Evolutionary conservation across 2,113 vertebrate species (phyloP), one percentile per base, ranked within the genome.

Genomic region (Dendrocopos noguchii): DNA sequence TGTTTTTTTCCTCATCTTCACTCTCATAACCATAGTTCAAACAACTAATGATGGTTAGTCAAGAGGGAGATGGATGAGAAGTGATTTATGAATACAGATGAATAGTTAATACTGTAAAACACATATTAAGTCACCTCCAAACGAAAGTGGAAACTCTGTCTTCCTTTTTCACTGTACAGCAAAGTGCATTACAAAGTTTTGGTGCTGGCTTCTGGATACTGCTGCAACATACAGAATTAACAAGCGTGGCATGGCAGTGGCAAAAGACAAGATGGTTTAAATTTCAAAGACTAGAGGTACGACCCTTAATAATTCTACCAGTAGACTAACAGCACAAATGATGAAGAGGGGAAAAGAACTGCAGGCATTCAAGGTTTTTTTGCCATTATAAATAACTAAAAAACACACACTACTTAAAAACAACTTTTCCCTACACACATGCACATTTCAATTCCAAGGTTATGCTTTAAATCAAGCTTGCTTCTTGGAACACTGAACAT

Each of bases 401-500:
- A 63, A 82, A 34, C 6, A 7, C 24, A 63, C 91, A 44, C 7
- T 80, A 59, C 56, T 80, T 78, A 42, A 85, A 76, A 83, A 83
- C 24, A 90, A 9, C 4, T 9, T 83, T 67, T 67, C 33, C 18
- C 12, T 15, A 1, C 39, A 29, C 25, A 52, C 31, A 52, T 5
- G 42, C 5, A 57, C 46, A 56, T 91, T 90, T 89, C 67, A 87
- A 61, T 87, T 83, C n/a, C 56, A 68, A 50, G 34, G 47, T 60
- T 92, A 80, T 17, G n/a, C 76, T 87, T 88, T 83, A 64, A 92
- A 74, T 85, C 33, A 70, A 71, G 21, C 55, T 66, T 34, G 19
- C 56, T 80, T 80, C 73, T 65, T 64, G 52, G 60, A 90, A 79
- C 52, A 65, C 55, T 84, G 63, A 82, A 89, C 95, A 93, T 91